A percentile compares a stretch with the other conserved stretches of the same genome.
phyloP scores from a whole-genome alignment of 2,888 invertebrate species.

The Papilio demoleus region DNA sequence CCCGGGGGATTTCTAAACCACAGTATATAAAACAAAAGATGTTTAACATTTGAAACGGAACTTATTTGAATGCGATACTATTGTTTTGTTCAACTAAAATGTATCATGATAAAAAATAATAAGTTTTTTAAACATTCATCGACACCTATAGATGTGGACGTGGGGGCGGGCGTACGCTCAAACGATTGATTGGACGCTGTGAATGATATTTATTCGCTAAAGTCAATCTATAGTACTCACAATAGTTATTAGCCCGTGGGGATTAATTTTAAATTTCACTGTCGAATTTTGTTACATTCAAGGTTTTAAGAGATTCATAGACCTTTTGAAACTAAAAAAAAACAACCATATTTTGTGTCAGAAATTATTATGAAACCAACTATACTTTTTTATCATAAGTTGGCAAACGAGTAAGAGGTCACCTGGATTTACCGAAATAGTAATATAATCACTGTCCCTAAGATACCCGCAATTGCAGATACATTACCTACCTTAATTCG shows the following conservation, averaged over 20 bases:
- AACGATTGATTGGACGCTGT: conserved; percentile 71
- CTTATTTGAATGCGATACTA: neutral
- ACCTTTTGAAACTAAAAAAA: no score
- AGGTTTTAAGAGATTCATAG: no score
- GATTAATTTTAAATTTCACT: no score
- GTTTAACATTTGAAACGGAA: conserved; percentile 13
- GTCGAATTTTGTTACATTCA: neutral
- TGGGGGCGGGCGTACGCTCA: conserved; percentile 49
- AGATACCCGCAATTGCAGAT: no score
- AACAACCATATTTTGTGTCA: no score
- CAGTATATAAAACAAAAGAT: neutral
- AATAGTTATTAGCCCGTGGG: conserved; percentile 49
- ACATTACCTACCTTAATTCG: no score
- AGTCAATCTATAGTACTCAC: conserved; percentile 48
- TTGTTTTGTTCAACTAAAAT: conserved; percentile 34
- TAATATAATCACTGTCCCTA: no score
- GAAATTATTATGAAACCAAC: no score
- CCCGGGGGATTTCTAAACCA: no score
- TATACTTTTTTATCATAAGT: no score
- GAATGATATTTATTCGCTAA: conserved; percentile 70
- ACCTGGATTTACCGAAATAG: no score
- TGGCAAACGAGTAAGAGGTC: no score
- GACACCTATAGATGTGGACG: conserved; percentile 42
- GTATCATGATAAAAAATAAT: conserved; percentile 38
- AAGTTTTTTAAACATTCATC: conserved; percentile 37